These are phyloP conservation scores for Agelastica alni DNA, from an alignment of 2,888 invertebrate species.

Conservation along the genomic window DNA sequence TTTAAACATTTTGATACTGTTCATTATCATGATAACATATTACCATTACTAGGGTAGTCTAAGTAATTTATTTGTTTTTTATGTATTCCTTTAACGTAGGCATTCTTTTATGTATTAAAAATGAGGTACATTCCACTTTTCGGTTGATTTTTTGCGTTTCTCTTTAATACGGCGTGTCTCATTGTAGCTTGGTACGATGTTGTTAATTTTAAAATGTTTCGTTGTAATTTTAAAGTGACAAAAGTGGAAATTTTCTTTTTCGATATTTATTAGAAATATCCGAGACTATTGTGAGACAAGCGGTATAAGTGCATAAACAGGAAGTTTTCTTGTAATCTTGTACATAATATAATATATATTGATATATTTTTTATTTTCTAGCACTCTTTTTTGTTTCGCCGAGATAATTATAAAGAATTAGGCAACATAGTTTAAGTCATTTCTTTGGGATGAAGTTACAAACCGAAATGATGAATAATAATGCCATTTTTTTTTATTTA, in stretches of 20 bases:
- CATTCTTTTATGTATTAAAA: constrained; percentile 43
- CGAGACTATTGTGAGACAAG: constrained; percentile 2
- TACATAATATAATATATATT: constrained; percentile 35
- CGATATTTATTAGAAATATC: too few relatives aligned
- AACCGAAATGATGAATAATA: too few relatives aligned
- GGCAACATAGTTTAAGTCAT: constrained; percentile 14
- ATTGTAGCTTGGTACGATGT: constrained; percentile 5
- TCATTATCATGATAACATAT: constrained; percentile 38
- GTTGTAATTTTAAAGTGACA: not conserved
- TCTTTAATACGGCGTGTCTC: constrained; percentile 26
- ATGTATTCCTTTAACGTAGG: constrained; percentile 41
- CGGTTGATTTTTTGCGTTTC: constrained; percentile 34
- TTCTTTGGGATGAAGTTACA: too few relatives aligned
- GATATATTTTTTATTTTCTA: constrained; percentile 32
- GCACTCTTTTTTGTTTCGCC: constrained; percentile 32
- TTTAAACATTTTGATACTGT: constrained; percentile 45
- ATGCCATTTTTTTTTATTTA: too few relatives aligned
- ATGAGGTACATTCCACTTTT: constrained; percentile 51
- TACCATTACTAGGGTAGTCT: constrained; percentile 39
- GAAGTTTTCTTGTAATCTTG: constrained; percentile 37
- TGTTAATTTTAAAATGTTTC: not conserved
- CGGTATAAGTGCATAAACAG: constrained; percentile 24
- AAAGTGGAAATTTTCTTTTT: too few relatives aligned
- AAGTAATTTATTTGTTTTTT: constrained; percentile 47
- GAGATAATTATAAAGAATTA: constrained; percentile 45